A percentile compares a stretch with the other conserved stretches of the same genome.
These are phyloP conservation scores for Caenorhabditis doughertyi DNA, from an alignment of 2,888 invertebrate species.

Conservation along the genomic window DNA sequence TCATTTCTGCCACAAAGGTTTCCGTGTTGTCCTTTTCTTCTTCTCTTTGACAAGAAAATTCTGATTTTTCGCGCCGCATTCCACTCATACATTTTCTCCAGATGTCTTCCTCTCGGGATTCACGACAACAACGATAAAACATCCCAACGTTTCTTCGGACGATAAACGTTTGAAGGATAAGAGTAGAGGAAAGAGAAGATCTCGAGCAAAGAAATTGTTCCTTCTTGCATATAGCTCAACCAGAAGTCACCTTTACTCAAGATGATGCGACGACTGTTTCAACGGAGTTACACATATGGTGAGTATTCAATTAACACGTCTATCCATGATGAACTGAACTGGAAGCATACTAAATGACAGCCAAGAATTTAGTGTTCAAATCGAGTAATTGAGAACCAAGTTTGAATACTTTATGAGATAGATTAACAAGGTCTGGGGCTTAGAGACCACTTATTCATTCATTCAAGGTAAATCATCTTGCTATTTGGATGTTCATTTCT, in stretches of 20 bases:
- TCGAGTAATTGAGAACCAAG: no score
- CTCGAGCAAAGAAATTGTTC: neutral
- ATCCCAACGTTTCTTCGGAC: slow-evolving; percentile 13
- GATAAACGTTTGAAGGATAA: slow-evolving; percentile 31
- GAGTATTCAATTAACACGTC: no score
- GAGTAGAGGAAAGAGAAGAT: neutral
- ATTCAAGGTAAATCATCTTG: no score
- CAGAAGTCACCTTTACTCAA: slow-evolving; percentile 2
- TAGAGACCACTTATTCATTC: no score
- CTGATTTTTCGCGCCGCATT: neutral
- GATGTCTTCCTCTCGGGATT: slow-evolving; percentile 54
- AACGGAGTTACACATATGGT: slow-evolving; percentile 62
- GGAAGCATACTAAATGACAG: no score
- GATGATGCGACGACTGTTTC: slow-evolving; percentile 54
- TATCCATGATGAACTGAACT: no score
- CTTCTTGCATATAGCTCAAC: neutral
- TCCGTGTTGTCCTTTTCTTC: slow-evolving; percentile 7
- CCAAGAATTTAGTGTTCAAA: no score
- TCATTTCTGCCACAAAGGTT: neutral
- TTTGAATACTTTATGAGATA: no score
- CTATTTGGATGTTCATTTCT: no score
- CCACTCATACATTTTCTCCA: slow-evolving; percentile 28
- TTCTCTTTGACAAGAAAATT: neutral
- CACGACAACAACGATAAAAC: slow-evolving; percentile 42
- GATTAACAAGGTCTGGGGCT: no score